Conservation (phyloP, 1,140 invertebrate genomes). For the Drosophila orosa region DNA sequence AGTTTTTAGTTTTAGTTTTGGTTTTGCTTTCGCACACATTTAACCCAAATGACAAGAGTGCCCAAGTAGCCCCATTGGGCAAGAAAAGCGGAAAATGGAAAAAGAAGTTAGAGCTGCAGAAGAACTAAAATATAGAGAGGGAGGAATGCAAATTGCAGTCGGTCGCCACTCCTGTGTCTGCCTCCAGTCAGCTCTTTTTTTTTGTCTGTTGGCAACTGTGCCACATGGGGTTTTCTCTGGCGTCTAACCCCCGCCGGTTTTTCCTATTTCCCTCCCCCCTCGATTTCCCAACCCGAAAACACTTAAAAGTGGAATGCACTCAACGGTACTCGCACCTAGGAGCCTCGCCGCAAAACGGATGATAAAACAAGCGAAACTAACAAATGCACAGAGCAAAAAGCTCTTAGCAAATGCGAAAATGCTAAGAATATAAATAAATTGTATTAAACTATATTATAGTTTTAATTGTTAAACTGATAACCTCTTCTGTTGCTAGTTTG, state of each 20-base stretch:
- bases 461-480: no score
- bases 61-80: constrained; percentile 50
- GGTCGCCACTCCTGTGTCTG: constrained; percentile 39
- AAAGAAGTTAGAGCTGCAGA: constrained; percentile 26
- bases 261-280: neutral
- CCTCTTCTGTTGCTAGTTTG: no score
- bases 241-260: constrained; percentile 20
- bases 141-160: constrained; percentile 48
- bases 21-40: constrained; percentile 21
- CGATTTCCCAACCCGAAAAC: constrained; percentile 46
- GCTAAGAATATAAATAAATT: neutral
- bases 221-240: constrained; percentile 53
- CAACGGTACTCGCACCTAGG: constrained; percentile 59
- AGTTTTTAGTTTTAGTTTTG: neutral
- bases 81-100: constrained; percentile 22
- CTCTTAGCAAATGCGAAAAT: neutral
- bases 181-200: constrained; percentile 8
- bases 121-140: constrained; percentile 28
- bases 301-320: constrained; percentile 77
- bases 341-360: constrained; percentile 35
- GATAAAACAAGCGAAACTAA: constrained; percentile 41
- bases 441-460: no score
- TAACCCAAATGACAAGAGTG: constrained; percentile 59
- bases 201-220: constrained; percentile 43
- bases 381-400: constrained; percentile 22